phyloP scores from a whole-genome alignment of 2,888 invertebrate species.

The Trachelus troglodyta region DNA sequence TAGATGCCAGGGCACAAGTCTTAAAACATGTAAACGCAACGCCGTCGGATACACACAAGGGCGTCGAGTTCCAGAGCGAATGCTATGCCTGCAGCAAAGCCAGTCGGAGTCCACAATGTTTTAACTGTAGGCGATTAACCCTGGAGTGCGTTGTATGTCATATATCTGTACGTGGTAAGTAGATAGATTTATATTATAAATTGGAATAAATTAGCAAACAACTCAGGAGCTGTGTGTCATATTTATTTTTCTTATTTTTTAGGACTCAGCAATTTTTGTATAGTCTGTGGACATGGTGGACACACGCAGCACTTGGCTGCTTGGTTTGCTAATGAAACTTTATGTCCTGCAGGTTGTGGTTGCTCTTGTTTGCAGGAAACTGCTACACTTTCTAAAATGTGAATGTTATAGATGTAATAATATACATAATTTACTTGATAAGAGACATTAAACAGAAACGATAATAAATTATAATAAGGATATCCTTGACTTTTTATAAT shows the following conservation, averaged over 20 bases:
- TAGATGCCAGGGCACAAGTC: constrained; percentile 80
- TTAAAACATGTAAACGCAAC: constrained; percentile 72
- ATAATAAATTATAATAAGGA: background rate
- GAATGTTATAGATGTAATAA: constrained; percentile 30
- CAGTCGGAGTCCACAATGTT: constrained; percentile 77
- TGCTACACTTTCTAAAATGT: constrained; percentile 67
- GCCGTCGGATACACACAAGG: constrained; percentile 69
- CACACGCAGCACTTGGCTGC: constrained; percentile 85
- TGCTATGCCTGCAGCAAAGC: constrained; percentile 78
- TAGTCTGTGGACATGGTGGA: constrained; percentile 93
- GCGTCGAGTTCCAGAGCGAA: constrained; percentile 80
- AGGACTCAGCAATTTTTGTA: constrained; percentile 84
- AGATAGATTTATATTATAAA: background rate
- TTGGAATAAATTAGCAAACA: too few relatives aligned
- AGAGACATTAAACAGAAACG: background rate
- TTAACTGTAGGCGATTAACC: constrained; percentile 78
- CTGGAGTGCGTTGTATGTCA: constrained; percentile 88
- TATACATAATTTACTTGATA: constrained; percentile 29
- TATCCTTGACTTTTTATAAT: background rate
- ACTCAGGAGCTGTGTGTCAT: too few relatives aligned
- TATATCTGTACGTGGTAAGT: constrained; percentile 81
- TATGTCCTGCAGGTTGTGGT: constrained; percentile 93
- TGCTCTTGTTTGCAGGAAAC: constrained; percentile 86
- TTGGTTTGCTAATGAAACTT: constrained; percentile 82
- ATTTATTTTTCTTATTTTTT: constrained; percentile 19